Conservation (phyloP, 2,888 invertebrate species). For the Chymomyza amoena region DNA sequence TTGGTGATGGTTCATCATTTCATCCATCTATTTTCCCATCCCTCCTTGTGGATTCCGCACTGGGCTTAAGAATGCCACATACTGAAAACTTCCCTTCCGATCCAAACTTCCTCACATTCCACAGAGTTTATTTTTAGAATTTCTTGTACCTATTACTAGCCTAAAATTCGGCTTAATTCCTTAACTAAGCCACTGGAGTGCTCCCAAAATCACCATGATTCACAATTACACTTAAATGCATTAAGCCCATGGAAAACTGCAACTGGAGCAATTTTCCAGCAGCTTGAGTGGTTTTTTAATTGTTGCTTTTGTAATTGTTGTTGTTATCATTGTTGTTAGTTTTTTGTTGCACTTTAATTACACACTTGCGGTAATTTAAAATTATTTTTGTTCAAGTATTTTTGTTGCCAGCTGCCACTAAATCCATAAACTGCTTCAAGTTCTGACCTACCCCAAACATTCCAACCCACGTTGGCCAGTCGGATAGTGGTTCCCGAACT, state of each 20-base stretch:
- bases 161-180: not conserved
- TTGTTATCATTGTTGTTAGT: conserved; percentile 49
- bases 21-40: no score
- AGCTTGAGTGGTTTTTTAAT: not conserved
- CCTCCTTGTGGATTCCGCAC: no score
- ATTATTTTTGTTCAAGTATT: conserved; percentile 57
- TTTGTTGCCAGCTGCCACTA: conserved; percentile 56
- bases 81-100: no score
- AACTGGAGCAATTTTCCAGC: not conserved
- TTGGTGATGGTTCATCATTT: no score
- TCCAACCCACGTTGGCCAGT: not conserved
- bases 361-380: conserved; percentile 72
- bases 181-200: not conserved
- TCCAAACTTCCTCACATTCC: no score
- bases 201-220: not conserved
- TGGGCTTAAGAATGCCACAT: no score
- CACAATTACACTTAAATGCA: not conserved
- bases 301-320: conserved; percentile 15
- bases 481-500: no score
- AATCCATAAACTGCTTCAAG: conserved; percentile 22
- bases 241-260: not conserved
- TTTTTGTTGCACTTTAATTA: conserved; percentile 64
- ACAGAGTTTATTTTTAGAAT: no score
- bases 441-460: not conserved
- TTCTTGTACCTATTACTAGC: not conserved